These are phyloP conservation scores for Macaca fascicularis DNA, from an alignment of 2,113 vertebrate species.

Conservation along the genomic window DNA sequence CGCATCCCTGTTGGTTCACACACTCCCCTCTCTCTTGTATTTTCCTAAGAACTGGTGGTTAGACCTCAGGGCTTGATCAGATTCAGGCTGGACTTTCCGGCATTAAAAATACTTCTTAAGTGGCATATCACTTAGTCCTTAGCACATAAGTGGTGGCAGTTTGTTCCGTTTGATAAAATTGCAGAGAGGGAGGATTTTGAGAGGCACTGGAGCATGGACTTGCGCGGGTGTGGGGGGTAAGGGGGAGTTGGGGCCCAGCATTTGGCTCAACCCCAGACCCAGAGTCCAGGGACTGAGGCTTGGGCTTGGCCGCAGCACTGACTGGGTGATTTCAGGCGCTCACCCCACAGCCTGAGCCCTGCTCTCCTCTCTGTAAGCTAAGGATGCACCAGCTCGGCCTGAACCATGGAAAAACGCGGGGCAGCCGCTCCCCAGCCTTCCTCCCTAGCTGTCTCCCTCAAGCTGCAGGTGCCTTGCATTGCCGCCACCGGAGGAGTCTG, in stretches of 20 bases:
- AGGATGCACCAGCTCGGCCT: not conserved
- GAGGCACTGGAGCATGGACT: not conserved
- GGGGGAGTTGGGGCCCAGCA: not conserved
- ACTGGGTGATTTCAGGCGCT: not conserved
- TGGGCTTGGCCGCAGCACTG: not conserved
- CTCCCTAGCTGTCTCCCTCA: not conserved
- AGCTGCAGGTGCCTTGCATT: not conserved
- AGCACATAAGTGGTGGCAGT: too few species aligned
- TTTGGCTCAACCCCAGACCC: not conserved
- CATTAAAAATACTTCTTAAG: not conserved
- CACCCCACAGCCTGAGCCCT: not conserved
- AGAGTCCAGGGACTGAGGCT: fast-evolving
- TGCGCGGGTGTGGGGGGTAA: fast-evolving
- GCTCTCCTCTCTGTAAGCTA: not conserved
- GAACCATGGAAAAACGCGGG: too few species aligned
- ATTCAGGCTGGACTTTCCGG: not conserved
- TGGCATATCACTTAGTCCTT: not conserved
- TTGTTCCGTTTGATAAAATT: not conserved
- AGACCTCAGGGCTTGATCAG: not conserved
- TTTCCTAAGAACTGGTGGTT: not conserved
- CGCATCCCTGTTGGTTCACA: fast-evolving
- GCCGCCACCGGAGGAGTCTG: too few species aligned
- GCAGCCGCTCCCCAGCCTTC: not conserved
- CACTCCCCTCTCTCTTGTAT: not conserved
- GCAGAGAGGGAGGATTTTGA: not conserved